These are phyloP conservation scores for Heliothis virescens DNA, from an alignment of 1,140 invertebrate genomes.

Conservation along the genomic window DNA sequence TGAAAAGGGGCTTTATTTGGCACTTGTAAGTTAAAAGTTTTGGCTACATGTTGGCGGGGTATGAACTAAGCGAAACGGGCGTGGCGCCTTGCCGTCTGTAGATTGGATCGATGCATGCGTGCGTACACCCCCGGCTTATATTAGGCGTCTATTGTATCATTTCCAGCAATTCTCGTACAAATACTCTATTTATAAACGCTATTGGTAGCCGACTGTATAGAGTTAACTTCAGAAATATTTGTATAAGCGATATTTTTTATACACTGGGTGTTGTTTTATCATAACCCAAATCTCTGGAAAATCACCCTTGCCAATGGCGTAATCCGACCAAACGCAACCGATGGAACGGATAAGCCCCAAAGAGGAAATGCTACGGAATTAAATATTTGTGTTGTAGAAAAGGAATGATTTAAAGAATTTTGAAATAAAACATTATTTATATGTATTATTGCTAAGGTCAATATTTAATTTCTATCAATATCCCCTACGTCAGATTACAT, in stretches of 20 bases:
- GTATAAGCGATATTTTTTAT: too few species aligned
- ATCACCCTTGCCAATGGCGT: slow-evolving; percentile 30
- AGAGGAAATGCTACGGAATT: slow-evolving; percentile 3
- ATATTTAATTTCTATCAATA: slow-evolving; percentile 86
- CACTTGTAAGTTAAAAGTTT: not conserved
- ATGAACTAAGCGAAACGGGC: not conserved
- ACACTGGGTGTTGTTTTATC: not conserved
- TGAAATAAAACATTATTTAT: slow-evolving; percentile 84
- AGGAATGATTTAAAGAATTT: not conserved
- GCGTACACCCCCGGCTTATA: slow-evolving; percentile 14
- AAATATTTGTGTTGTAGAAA: not conserved
- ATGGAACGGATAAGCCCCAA: not conserved
- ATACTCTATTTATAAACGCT: not conserved
- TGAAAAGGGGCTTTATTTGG: too few species aligned
- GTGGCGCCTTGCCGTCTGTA: slow-evolving; percentile 36
- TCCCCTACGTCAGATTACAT: slow-evolving; percentile 87
- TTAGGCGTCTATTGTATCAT: not conserved
- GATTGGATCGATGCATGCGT: slow-evolving; percentile 36
- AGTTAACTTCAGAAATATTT: too few species aligned
- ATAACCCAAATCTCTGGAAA: slow-evolving; percentile 6
- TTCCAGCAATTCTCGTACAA: not conserved
- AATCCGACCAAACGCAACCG: slow-evolving; percentile 8
- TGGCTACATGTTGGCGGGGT: slow-evolving; percentile 2
- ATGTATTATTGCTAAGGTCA: slow-evolving; percentile 87
- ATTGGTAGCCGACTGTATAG: not conserved